Percentiles rank a stretch among this genome's conserved stretches.
phyloP scores from a whole-genome alignment of 2,888 invertebrate genomes.

The Eupeodes latifasciatus region DNA sequence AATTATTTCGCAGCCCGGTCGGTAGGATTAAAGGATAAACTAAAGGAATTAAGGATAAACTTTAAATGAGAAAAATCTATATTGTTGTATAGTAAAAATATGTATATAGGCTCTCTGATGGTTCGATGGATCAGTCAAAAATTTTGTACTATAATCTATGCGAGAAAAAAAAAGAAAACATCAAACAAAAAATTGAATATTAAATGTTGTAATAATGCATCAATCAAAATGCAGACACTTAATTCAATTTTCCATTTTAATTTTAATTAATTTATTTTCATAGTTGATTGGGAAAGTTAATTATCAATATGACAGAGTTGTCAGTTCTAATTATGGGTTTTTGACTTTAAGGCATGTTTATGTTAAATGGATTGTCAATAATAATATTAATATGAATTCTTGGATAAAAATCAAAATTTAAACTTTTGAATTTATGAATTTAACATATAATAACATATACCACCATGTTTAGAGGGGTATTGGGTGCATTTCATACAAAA shows the following conservation, averaged over 20 bases:
- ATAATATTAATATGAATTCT: no score
- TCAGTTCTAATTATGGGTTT: neutral
- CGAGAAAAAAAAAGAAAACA: neutral
- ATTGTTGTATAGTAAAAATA: neutral
- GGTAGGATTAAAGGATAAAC: slow-evolving; percentile 24
- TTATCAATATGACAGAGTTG: slow-evolving; percentile 25
- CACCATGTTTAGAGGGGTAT: no score
- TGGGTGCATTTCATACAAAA: no score
- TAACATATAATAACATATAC: no score
- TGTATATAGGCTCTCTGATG: neutral
- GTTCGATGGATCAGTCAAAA: neutral
- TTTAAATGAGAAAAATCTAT: slow-evolving; percentile 14
- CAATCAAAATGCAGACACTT: slow-evolving; percentile 3
- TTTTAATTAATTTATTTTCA: slow-evolving; percentile 4
- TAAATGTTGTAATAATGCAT: slow-evolving; percentile 1
- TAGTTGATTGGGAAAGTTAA: slow-evolving; percentile 26
- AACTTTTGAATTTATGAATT: neutral
- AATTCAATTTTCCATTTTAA: slow-evolving; percentile 9
- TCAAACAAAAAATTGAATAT: neutral
- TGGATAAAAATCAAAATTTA: neutral
- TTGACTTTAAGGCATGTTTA: neutral
- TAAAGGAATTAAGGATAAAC: slow-evolving; percentile 24
- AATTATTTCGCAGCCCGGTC: slow-evolving; percentile 4
- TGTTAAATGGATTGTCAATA: neutral
- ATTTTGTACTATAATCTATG: neutral